Conservation (phyloP, 2,888 invertebrate species). For the Lasioglossum calceatum region DNA sequence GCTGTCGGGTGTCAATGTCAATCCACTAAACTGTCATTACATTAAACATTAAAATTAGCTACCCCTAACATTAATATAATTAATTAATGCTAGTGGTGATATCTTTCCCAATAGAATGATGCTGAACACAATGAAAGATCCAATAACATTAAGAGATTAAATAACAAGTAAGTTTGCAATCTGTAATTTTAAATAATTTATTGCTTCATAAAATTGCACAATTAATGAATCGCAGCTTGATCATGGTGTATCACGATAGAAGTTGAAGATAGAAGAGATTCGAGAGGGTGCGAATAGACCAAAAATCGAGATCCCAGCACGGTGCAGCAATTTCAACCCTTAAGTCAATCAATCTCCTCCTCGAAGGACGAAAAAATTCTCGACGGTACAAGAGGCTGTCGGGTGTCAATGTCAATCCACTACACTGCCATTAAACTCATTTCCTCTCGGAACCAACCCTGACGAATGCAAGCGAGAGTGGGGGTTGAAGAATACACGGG, state of each 20-base stretch:
- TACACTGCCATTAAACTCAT: neutral
- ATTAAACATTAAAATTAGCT: neutral
- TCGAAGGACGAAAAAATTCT: neutral
- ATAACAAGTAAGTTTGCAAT: too few species aligned
- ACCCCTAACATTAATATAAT: neutral
- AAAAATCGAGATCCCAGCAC: neutral
- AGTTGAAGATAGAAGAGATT: neutral
- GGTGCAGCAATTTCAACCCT: neutral
- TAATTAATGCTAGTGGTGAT: neutral
- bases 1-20: neutral
- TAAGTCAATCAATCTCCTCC: too few species aligned
- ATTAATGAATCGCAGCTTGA: neutral
- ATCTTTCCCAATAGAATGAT: neutral
- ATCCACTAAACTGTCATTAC: neutral
- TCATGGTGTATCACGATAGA: too few species aligned
- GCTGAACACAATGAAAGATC: too few species aligned
- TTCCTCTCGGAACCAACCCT: neutral
- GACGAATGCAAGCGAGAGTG: neutral
- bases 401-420: constrained; percentile 6
- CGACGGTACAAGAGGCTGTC: neutral
- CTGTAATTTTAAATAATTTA: neutral
- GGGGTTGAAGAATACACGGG: neutral
- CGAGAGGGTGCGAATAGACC: too few species aligned
- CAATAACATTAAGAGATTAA: neutral
- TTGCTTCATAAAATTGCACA: neutral